These are phyloP conservation scores for Lasius fuliginosus DNA, from an alignment of 2,888 invertebrate genomes.

Conservation along the genomic window DNA sequence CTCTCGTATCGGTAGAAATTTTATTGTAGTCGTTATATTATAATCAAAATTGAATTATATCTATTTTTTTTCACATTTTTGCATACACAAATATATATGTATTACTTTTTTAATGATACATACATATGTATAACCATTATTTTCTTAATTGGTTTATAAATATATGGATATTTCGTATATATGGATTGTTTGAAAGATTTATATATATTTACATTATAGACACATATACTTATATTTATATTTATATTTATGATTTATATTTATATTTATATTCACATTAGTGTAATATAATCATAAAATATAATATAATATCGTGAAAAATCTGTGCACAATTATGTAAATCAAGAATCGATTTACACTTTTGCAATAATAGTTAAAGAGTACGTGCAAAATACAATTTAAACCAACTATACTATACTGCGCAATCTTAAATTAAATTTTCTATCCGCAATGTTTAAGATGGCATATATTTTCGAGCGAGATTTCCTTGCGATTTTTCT, in stretches of 20 bases:
- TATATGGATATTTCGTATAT: neutral
- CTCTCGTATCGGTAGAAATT: neutral
- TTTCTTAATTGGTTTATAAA: neutral
- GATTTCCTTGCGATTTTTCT: neutral
- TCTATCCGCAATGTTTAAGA: neutral
- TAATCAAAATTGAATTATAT: neutral
- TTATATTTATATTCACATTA: too few species aligned
- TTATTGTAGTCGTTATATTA: neutral
- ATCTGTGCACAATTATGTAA: neutral
- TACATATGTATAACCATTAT: neutral
- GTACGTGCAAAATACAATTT: neutral
- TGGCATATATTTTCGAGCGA: neutral
- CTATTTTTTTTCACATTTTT: neutral
- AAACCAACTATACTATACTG: neutral
- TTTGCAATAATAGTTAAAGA: neutral
- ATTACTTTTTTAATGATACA: too few species aligned
- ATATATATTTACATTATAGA: too few species aligned
- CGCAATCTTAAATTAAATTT: neutral
- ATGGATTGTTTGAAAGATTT: too few species aligned
- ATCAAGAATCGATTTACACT: neutral
- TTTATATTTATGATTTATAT: too few species aligned
- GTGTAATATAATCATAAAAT: too few species aligned
- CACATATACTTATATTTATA: too few species aligned
- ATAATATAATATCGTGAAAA: neutral
- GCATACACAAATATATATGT: neutral